These are phyloP conservation scores for Oreochromis niloticus DNA, from an alignment of 2,113 vertebrate genomes.

Conservation along the genomic window DNA sequence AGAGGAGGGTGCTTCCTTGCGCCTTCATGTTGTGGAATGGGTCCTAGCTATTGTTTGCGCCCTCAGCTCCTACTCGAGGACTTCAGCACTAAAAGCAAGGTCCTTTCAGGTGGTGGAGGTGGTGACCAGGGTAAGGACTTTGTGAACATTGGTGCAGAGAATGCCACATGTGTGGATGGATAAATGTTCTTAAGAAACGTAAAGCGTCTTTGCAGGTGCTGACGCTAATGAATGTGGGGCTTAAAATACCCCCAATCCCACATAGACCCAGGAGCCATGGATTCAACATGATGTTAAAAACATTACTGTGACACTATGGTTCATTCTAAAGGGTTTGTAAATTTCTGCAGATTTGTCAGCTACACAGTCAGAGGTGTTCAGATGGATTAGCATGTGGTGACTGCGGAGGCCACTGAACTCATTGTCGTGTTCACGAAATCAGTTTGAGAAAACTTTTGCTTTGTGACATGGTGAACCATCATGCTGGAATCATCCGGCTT, in stretches of 20 bases:
- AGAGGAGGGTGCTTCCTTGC: fast-evolving
- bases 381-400: background rate
- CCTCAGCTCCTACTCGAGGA: background rate
- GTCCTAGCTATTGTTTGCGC: background rate
- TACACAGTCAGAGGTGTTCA: background rate
- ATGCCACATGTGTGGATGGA: background rate
- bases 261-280: background rate
- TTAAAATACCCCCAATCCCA: background rate
- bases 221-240: background rate
- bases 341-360: background rate
- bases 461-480: background rate
- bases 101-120: background rate
- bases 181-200: background rate
- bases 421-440: background rate
- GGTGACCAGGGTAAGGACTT: background rate
- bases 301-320: background rate
- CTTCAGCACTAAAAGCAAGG: background rate
- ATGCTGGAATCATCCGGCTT: background rate
- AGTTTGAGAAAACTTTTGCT: background rate
- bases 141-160: background rate
- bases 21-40: background rate
- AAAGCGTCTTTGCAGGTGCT: background rate
- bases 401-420: background rate
- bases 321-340: background rate
- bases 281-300: background rate